Conservation (phyloP, 1,140 invertebrate species). For the Drosophila nigromelanica region DNA sequence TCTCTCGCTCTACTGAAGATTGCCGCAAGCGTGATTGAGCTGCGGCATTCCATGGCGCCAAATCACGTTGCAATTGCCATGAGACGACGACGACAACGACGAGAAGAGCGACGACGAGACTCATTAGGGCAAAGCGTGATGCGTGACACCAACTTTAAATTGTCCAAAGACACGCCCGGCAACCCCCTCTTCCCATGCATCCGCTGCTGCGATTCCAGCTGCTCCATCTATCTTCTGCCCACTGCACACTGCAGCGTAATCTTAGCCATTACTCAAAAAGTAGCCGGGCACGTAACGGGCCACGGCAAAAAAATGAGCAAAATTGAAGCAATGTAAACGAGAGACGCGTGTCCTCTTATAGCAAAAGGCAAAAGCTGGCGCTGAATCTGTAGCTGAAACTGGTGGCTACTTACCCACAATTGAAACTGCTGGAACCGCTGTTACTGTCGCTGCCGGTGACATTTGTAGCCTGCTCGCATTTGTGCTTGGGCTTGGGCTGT, state of each 20-base stretch:
- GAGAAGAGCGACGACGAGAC: slow-evolving; percentile 56
- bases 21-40: slow-evolving; percentile 53
- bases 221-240: slow-evolving; percentile 29
- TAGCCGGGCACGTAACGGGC: slow-evolving; percentile 67
- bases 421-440: slow-evolving; percentile 23
- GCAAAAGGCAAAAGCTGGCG: not conserved
- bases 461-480: slow-evolving; percentile 64
- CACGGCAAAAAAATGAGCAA: slow-evolving; percentile 30
- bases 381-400: slow-evolving; percentile 33
- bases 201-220: slow-evolving; percentile 1
- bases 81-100: slow-evolving; percentile 38
- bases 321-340: slow-evolving; percentile 49
- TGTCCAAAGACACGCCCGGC: slow-evolving; percentile 57
- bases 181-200: not conserved
- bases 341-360: slow-evolving; percentile 1
- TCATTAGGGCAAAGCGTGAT: slow-evolving; percentile 76
- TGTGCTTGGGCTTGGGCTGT: slow-evolving; percentile 15
- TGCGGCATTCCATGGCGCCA: slow-evolving; percentile 55
- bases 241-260: slow-evolving; percentile 66
- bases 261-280: slow-evolving; percentile 79
- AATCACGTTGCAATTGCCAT: slow-evolving; percentile 75
- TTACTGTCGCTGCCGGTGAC: slow-evolving; percentile 37
- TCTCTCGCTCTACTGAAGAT: not conserved
- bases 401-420: slow-evolving; percentile 32
- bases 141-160: slow-evolving; percentile 80